These are phyloP conservation scores for Acipenser transmontanus DNA, from an alignment of 2,797 vertebrate genomes.

Conservation along the genomic window DNA sequence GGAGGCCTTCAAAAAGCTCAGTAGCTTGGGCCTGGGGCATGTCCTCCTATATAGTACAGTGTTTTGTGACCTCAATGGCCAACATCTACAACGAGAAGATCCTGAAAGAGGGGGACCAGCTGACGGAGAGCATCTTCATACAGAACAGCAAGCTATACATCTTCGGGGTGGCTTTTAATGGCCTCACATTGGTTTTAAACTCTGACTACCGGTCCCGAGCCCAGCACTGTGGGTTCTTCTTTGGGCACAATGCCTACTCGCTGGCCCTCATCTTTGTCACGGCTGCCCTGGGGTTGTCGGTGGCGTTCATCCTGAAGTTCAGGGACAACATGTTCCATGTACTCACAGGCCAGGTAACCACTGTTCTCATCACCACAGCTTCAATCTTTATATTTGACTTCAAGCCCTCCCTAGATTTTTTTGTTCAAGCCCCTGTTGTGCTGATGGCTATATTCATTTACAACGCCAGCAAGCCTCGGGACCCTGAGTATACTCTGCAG, in stretches of 20 bases:
- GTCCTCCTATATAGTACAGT: constrained; percentile 83
- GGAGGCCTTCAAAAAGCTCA: constrained; percentile 53
- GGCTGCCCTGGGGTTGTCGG: constrained; percentile 81
- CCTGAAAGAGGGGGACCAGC: constrained; percentile 84
- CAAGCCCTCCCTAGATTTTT: constrained; percentile 84
- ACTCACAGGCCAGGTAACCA: constrained; percentile 87
- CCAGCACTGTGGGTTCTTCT: constrained; percentile 78
- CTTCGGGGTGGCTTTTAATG: constrained; percentile 86
- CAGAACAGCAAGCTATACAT: constrained; percentile 92
- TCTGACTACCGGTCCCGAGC: constrained; percentile 67
- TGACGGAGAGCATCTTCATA: constrained; percentile 84
- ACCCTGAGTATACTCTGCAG: constrained; percentile 58
- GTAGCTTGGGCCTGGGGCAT: constrained; percentile 76
- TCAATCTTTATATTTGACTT: constrained; percentile 89
- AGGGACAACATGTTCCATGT: constrained; percentile 98
- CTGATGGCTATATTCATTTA: constrained; percentile 93
- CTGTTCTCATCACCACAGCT: constrained; percentile 79
- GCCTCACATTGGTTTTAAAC: constrained; percentile 69
- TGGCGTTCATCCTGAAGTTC: constrained; percentile 97
- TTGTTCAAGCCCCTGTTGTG: constrained; percentile 86
- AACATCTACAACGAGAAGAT: constrained; percentile 99
- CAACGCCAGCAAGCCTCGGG: constrained; percentile 67
- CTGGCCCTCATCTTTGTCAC: constrained; percentile 81
- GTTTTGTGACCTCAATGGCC: constrained; percentile 88
- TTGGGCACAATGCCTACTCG: constrained; percentile 87